Base-by-base conservation (phyloP, 2,888 invertebrate genomes). In the Polia nebulosa region DNA sequence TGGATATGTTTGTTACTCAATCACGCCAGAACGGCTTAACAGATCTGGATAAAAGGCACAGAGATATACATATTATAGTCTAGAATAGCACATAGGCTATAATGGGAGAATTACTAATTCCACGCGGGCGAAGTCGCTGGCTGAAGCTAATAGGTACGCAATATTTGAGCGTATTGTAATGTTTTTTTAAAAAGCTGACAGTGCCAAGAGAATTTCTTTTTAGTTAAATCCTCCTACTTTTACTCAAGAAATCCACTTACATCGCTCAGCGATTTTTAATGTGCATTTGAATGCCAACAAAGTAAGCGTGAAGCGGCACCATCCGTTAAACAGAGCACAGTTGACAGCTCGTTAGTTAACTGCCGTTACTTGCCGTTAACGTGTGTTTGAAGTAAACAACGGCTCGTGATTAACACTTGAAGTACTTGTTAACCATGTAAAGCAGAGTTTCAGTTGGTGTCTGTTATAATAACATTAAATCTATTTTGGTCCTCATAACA, bases 321-420 rank as follows among this genome's bases (percentile, higher is more conserved):
- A 36, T 29, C 45, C 55, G 51, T 34, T 25, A 61, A 61, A 53
- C 58, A 62, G 58, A 77, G 39, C 57, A 52, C 45, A 59, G 34
- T 62, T 77, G 39, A 59, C 58, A 29, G 78, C 58, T 77, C 45
- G 72, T 72, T 72, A 72, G 44, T 63, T 58, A 63, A 47, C 51
- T 56, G n/a, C 47, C 45, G 45, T 57, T 51, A 45, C 34, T 44
- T 25, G 57, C 25, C n/a, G 51, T 55, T 59, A 58, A 56, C 45
- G 7, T 11, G 13, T n/a, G 65, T 34, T 63, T 41, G 45, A 56
- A 51, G 45, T 77, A 78, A 67, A 62, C 72, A 59, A 20, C 22
- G n/a, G 25, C 34, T 72, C 32, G 45, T 62, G 59, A 53, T 61
- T 53, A 64, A 13, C 32, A 44, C 41, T 52, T 51, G 1, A 20